A percentile compares a stretch with the other conserved stretches of the same genome.
Evolutionary conservation across 1,140 invertebrate genomes (phyloP).

Genomic region (Drosophila equinoxialis): DNA sequence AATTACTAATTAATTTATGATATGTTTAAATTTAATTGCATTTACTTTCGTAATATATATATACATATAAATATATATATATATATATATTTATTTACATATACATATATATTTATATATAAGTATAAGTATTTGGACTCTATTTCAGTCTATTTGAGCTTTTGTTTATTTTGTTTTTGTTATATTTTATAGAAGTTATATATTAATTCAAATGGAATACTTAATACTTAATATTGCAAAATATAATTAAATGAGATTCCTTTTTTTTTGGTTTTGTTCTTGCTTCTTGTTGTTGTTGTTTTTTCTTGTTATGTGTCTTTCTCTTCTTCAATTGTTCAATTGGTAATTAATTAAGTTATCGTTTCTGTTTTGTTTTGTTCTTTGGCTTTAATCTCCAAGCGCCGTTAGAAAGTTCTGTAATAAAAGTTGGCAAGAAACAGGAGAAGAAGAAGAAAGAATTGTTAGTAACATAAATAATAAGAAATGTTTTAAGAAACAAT

Average conservation of each 20-base stretch:
- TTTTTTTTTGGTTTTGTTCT: not conserved
- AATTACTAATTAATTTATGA: slow-evolving; percentile 82
- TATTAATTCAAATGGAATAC: slow-evolving; percentile 7
- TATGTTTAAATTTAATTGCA: slow-evolving; percentile 73
- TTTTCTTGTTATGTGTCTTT: not conserved
- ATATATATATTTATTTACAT: slow-evolving; percentile 1
- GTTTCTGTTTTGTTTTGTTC: slow-evolving; percentile 12
- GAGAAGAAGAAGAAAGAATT: not conserved
- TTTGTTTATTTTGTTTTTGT: slow-evolving; percentile 57
- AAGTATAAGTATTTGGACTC: slow-evolving; percentile 73
- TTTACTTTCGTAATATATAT: slow-evolving; percentile 62
- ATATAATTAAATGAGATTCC: slow-evolving; percentile 10
- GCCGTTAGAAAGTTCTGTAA: not conserved
- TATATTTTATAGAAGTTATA: slow-evolving; percentile 47
- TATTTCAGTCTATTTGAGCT: slow-evolving; percentile 83
- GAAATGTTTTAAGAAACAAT: too few relatives aligned
- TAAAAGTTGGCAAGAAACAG: not conserved
- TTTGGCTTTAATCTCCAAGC: not conserved
- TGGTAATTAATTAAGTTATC: not conserved
- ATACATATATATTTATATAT: slow-evolving; percentile 7
- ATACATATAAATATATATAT: not conserved
- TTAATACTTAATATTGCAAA: slow-evolving; percentile 2
- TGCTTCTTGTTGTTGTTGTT: not conserved
- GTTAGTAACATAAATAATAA: too few relatives aligned
- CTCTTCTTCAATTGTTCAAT: not conserved